Evolutionary conservation across 2,797 vertebrate genomes (phyloP).

Genomic region (Alfaro cultratus): DNA sequence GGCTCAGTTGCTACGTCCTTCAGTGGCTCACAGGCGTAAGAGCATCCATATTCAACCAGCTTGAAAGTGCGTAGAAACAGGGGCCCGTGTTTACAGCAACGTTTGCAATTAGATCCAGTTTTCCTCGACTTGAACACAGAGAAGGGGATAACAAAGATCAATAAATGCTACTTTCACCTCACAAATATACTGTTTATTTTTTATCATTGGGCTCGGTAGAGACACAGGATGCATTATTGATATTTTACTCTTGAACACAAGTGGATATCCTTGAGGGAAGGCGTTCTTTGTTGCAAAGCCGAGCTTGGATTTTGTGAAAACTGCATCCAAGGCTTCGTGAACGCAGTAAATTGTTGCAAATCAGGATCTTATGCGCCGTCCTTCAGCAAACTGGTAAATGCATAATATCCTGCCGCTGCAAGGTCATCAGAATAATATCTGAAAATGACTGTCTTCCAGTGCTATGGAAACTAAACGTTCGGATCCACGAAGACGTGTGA

Average conservation of each 20-base stretch:
- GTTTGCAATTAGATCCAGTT: constrained; percentile 25
- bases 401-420: constrained; percentile 6
- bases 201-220: constrained; percentile 44
- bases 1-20: not conserved
- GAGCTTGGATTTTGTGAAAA: constrained; percentile 30
- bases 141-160: constrained; percentile 50
- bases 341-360: constrained; percentile 4
- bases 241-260: constrained; percentile 57
- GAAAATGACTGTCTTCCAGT: constrained; percentile 35
- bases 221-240: constrained; percentile 66
- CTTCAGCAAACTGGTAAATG: constrained; percentile 27
- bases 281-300: constrained; percentile 49
- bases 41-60: not conserved
- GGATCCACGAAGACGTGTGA: constrained; percentile 49
- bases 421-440: constrained; percentile 30
- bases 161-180: constrained; percentile 62
- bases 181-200: constrained; percentile 57
- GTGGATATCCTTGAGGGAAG: constrained; percentile 59
- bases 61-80: not conserved
- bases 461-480: constrained; percentile 35
- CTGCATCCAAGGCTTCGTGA: constrained; percentile 9
- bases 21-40: not conserved
- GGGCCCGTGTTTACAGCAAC: not conserved
- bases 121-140: constrained; percentile 40
- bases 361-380: not conserved